A percentile compares a stretch with the other conserved stretches of the same genome.
These are phyloP conservation scores for Pristionchus exspectatus DNA, from an alignment of 2,888 invertebrate species.

Conservation along the genomic window DNA sequence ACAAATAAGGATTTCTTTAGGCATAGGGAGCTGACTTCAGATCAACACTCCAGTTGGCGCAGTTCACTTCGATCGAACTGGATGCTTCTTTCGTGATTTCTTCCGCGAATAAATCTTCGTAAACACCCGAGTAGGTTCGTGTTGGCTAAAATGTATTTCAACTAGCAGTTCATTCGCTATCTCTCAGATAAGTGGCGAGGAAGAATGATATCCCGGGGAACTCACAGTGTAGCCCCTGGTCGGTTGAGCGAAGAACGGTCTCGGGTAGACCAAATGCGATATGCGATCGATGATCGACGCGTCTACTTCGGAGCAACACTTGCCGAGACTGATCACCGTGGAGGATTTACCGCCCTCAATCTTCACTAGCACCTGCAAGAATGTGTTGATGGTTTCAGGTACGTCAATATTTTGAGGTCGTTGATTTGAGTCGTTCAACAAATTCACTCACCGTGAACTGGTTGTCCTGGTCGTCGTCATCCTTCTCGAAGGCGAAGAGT, in stretches of 20 bases:
- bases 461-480: conserved; percentile 8
- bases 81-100: conserved; percentile 32
- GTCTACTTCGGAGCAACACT: conserved; percentile 70
- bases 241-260: conserved; percentile 61
- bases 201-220: no score
- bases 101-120: conserved; percentile 58
- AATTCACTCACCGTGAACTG: conserved; percentile 31
- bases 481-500: conserved; percentile 47
- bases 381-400: neutral
- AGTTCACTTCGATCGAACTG: conserved; percentile 57
- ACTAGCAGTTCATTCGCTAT: no score
- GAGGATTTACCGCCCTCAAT: conserved; percentile 36
- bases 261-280: conserved; percentile 59
- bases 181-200: no score
- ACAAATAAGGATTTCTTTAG: no score
- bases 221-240: neutral
- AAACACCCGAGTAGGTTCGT: conserved; percentile 42
- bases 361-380: neutral
- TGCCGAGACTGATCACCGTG: conserved; percentile 59
- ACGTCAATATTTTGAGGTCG: no score
- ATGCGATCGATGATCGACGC: conserved; percentile 72
- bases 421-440: neutral
- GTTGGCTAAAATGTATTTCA: neutral
- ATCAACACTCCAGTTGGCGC: conserved; percentile 61
- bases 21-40: no score